phyloP scores from a whole-genome alignment of 2,113 vertebrate genomes.

The Pedetes capensis region DNA sequence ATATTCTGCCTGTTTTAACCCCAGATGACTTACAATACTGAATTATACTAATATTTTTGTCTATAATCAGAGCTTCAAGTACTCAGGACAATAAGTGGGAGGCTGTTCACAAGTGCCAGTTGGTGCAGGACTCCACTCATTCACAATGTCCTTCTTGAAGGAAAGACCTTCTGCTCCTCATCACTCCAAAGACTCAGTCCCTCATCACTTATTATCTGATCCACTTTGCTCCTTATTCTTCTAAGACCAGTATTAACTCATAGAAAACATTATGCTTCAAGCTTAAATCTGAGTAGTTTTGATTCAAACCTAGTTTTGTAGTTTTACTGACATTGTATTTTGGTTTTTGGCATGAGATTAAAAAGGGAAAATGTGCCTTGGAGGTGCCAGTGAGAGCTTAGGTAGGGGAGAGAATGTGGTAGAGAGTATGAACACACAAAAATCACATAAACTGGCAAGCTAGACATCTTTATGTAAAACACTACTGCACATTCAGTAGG shows the following conservation, averaged over 20 bases:
- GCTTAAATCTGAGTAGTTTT: neutral
- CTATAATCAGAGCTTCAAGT: neutral
- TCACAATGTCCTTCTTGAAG: neutral
- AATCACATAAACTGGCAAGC: neutral
- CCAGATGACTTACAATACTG: neutral
- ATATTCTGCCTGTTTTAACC: neutral
- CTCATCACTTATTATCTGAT: neutral
- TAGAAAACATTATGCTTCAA: neutral
- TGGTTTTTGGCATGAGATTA: neutral
- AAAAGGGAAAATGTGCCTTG: neutral
- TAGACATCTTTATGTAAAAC: neutral
- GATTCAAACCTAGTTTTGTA: neutral
- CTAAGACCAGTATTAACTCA: neutral
- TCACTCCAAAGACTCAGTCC: neutral
- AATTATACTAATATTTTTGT: neutral
- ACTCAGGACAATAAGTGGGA: neutral
- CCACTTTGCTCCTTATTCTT: neutral
- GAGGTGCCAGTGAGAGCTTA: accelerated
- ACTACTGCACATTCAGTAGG: neutral
- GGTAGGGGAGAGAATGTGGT: accelerated
- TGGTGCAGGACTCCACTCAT: neutral
- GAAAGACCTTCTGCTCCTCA: neutral
- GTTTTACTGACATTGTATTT: neutral
- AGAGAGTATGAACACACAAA: neutral
- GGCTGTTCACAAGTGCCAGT: neutral